A percentile compares a stretch with the other conserved stretches of the same genome.
These are phyloP conservation scores for Gymnopithys bicolor DNA, from an alignment of 2,797 vertebrate species.

Conservation along the genomic window DNA sequence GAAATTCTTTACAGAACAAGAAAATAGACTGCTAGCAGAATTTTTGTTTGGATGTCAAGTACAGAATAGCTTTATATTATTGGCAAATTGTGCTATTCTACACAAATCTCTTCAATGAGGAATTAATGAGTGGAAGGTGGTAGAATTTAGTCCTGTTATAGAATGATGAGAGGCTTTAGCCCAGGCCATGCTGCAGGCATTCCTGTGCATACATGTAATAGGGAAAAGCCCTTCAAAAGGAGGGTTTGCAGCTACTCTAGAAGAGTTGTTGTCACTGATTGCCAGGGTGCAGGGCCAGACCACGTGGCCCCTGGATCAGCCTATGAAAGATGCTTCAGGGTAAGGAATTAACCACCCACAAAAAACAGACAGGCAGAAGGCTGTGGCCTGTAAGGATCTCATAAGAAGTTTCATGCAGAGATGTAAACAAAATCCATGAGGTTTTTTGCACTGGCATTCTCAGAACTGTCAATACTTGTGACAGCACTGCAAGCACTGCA, in stretches of 20 bases:
- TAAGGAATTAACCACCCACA: neutral
- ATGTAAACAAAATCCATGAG: neutral
- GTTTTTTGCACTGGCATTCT: neutral
- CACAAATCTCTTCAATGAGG: neutral
- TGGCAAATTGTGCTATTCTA: neutral
- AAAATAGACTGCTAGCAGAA: neutral
- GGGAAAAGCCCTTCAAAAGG: neutral
- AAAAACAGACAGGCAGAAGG: neutral
- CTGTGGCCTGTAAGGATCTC: neutral
- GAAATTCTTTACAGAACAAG: neutral
- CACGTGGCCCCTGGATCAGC: fast-evolving
- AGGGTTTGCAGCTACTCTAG: neutral
- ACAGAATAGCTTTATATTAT: neutral
- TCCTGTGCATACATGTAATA: neutral
- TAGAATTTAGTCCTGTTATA: neutral
- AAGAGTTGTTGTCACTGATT: fast-evolving
- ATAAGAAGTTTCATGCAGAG: neutral
- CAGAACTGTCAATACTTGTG: neutral
- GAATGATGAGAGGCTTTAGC: neutral
- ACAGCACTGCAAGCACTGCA: fast-evolving
- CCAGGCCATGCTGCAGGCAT: neutral
- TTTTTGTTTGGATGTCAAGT: neutral
- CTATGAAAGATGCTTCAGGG: neutral
- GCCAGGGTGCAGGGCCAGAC: neutral
- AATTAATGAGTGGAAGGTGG: neutral